Conservation (phyloP, 2,888 invertebrate genomes). For the Toxonevra muliebris region DNA sequence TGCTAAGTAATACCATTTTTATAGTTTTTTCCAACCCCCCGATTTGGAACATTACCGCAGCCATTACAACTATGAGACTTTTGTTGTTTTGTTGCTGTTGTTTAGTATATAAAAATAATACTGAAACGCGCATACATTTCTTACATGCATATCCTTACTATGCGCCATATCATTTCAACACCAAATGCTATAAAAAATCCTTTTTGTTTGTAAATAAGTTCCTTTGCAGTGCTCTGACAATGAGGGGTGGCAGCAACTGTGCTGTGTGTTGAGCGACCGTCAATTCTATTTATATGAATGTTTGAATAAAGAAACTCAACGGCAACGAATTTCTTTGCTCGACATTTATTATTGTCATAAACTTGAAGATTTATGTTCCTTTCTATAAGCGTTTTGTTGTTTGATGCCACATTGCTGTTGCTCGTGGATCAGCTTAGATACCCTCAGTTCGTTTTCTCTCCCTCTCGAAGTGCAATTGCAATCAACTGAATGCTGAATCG, state of each 20-base stretch:
- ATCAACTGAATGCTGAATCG: not conserved
- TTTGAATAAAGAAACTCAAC: not conserved
- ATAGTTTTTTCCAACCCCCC: constrained; percentile 40
- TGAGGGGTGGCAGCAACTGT: constrained; percentile 18
- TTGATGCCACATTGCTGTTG: not conserved
- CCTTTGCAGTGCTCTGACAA: constrained; percentile 28
- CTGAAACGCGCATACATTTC: not conserved
- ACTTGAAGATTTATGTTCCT: constrained; percentile 62
- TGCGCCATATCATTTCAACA: constrained; percentile 30
- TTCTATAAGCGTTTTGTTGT: constrained; percentile 9
- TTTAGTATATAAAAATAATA: constrained; percentile 24
- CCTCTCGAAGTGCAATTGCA: constrained; percentile 1
- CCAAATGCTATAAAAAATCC: constrained; percentile 42
- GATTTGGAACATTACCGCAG: not conserved
- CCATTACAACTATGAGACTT: no score
- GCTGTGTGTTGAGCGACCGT: constrained; percentile 10
- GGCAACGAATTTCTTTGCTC: constrained; percentile 57
- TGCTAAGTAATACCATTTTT: constrained; percentile 39
- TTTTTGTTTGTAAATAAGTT: constrained; percentile 36
- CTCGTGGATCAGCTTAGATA: no score
- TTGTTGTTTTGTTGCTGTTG: constrained; percentile 18
- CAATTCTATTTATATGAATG: constrained; percentile 37
- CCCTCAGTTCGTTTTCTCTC: not conserved
- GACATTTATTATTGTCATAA: constrained; percentile 66
- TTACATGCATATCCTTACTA: not conserved